These are phyloP conservation scores for Pogonus chalceus DNA, from an alignment of 1,140 invertebrate genomes.

Conservation along the genomic window DNA sequence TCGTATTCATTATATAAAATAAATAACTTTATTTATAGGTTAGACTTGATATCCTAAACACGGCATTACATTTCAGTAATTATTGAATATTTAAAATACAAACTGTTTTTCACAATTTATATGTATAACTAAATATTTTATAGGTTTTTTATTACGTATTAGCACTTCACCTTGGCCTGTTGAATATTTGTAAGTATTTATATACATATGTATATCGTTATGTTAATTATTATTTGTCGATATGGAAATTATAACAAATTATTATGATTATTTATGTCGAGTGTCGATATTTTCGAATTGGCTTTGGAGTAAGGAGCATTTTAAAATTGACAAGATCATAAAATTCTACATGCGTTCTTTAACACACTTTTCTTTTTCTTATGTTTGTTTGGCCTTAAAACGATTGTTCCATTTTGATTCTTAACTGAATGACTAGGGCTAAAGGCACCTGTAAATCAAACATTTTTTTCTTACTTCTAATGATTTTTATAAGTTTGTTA, in stretches of 20 bases:
- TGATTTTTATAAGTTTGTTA: constrained; percentile 9
- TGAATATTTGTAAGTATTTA: not conserved
- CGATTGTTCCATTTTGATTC: constrained; percentile 47
- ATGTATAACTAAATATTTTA: not conserved
- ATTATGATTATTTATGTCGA: constrained; percentile 13
- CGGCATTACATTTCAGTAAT: not conserved
- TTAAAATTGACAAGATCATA: constrained; percentile 27
- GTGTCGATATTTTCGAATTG: not conserved
- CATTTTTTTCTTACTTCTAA: constrained; percentile 2
- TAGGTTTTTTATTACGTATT: constrained; percentile 20
- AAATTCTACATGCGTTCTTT: constrained; percentile 49
- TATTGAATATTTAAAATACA: not conserved
- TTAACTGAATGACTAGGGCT: constrained; percentile 45
- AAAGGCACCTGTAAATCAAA: constrained; percentile 46
- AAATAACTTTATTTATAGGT: constrained; percentile 1
- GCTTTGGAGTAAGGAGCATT: not conserved
- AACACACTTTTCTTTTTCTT: constrained; percentile 51
- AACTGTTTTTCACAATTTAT: not conserved
- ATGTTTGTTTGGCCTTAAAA: constrained; percentile 42
- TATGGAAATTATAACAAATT: constrained; percentile 14
- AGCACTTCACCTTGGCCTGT: constrained; percentile 33
- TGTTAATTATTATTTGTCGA: constrained; percentile 11
- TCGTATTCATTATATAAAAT: not conserved
- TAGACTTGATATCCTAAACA: not conserved
- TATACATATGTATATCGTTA: not conserved